Percentiles rank a stretch among this genome's conserved stretches.
Conservation (phyloP, 2,113 vertebrate genomes). For the Psettodes erumei region DNA sequence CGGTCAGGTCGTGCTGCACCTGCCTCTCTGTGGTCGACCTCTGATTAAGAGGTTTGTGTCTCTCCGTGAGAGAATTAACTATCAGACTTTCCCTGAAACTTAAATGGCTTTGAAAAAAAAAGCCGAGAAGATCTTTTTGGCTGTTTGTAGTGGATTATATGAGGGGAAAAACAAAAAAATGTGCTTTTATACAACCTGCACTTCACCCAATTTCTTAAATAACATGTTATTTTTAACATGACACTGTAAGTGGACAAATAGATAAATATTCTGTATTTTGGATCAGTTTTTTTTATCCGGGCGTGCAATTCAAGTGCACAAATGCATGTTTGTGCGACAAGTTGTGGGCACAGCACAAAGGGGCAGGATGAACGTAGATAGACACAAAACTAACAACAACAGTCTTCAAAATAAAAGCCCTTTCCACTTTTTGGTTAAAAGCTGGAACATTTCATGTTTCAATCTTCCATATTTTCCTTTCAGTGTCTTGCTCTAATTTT, state of each 20-base stretch:
- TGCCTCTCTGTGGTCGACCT: background rate
- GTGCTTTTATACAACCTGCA: background rate
- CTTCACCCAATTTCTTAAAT: background rate
- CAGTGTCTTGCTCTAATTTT: constrained; percentile 21
- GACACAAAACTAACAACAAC: background rate
- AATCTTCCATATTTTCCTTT: constrained; percentile 23
- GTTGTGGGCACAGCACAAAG: background rate
- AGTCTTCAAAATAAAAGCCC: background rate
- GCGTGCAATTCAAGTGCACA: too few relatives aligned
- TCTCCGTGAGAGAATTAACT: background rate
- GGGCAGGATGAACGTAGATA: background rate
- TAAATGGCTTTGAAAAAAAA: background rate
- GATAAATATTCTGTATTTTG: too few relatives aligned
- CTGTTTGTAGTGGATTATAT: background rate
- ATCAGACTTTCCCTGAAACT: constrained; percentile 6
- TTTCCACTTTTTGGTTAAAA: constrained; percentile 15
- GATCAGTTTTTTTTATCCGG: too few relatives aligned
- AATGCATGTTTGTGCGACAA: background rate
- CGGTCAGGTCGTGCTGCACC: background rate
- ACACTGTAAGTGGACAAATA: too few relatives aligned
- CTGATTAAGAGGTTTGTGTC: background rate
- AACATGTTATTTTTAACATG: background rate
- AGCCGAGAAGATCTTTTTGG: background rate
- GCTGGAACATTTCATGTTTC: background rate
- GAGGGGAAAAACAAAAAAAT: background rate